Conservation (phyloP, 2,888 invertebrate species). For the Horisme vitalbata region DNA sequence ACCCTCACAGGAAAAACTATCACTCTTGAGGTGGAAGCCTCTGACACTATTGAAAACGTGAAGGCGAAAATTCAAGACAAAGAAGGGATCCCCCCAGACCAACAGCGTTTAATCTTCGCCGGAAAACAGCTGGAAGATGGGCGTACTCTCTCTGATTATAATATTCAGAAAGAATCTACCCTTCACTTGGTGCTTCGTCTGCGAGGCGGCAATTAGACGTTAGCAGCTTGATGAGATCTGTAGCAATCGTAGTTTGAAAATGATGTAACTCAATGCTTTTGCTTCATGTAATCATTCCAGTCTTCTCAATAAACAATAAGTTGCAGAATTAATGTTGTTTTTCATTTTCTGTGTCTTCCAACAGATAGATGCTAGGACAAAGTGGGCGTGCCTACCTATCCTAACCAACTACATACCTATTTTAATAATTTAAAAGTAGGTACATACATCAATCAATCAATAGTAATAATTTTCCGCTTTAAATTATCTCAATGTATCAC, state of each 20-base stretch:
- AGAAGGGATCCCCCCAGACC: slow-evolving; percentile 52
- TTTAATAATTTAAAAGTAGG: too few relatives aligned
- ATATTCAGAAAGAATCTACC: slow-evolving; percentile 50
- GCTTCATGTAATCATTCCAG: slow-evolving; percentile 54
- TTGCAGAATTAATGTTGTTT: slow-evolving; percentile 27
- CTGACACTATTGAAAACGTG: slow-evolving; percentile 47
- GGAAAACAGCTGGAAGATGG: slow-evolving; percentile 51
- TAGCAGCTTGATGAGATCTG: slow-evolving; percentile 22
- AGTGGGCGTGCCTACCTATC: too few relatives aligned
- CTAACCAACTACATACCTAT: too few relatives aligned
- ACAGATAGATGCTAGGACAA: not conserved
- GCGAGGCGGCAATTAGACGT: slow-evolving; percentile 37
- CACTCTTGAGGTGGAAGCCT: slow-evolving; percentile 46
- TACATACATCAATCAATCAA: too few relatives aligned
- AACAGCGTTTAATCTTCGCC: slow-evolving; percentile 48
- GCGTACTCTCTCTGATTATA: slow-evolving; percentile 47
- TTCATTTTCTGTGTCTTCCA: not conserved
- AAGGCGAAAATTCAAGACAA: slow-evolving; percentile 53
- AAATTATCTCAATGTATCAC: too few relatives aligned
- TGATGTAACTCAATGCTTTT: slow-evolving; percentile 28
- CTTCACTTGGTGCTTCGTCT: slow-evolving; percentile 55
- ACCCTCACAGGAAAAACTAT: slow-evolving; percentile 51
- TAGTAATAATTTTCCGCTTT: too few relatives aligned
- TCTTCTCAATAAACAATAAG: slow-evolving; percentile 44
- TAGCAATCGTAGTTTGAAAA: slow-evolving; percentile 26